phyloP scores from a whole-genome alignment of 1,140 invertebrate genomes.

The Mamestra configurata region DNA sequence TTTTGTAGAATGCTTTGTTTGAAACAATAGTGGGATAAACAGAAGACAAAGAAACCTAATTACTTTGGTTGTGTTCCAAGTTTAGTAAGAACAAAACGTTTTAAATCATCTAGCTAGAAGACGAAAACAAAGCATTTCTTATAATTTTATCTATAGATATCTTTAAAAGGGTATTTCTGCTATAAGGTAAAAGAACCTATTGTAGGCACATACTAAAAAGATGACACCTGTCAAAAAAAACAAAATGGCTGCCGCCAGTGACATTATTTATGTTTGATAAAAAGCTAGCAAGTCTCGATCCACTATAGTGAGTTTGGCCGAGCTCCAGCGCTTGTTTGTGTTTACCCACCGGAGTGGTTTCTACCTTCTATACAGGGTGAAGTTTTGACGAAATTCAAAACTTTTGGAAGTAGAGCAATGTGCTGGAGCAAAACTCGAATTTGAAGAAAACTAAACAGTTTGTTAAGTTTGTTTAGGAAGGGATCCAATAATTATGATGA shows the following conservation, averaged over 20 bases:
- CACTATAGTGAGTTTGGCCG: slow-evolving; percentile 63
- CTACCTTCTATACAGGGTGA: not conserved
- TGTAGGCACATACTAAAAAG: not conserved
- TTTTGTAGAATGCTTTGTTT: not conserved
- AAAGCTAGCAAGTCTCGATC: slow-evolving; percentile 22
- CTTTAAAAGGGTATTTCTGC: too few relatives aligned
- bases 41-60: not conserved
- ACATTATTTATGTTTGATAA: slow-evolving; percentile 34
- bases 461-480: too few relatives aligned
- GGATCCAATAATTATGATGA: too few relatives aligned
- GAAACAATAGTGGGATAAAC: not conserved
- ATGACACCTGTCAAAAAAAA: not conserved
- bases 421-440: too few relatives aligned
- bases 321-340: slow-evolving; percentile 68
- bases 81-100: not conserved
- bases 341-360: slow-evolving; percentile 58
- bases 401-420: too few relatives aligned
- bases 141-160: too few relatives aligned
- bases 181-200: too few relatives aligned
- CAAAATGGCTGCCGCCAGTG: not conserved
- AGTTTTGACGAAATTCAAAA: too few relatives aligned
- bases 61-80: not conserved
- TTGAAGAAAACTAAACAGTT: too few relatives aligned
- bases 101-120: not conserved
- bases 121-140: too few relatives aligned